phyloP scores from a whole-genome alignment of 2,888 invertebrate species.

The Xylophagus ater region DNA sequence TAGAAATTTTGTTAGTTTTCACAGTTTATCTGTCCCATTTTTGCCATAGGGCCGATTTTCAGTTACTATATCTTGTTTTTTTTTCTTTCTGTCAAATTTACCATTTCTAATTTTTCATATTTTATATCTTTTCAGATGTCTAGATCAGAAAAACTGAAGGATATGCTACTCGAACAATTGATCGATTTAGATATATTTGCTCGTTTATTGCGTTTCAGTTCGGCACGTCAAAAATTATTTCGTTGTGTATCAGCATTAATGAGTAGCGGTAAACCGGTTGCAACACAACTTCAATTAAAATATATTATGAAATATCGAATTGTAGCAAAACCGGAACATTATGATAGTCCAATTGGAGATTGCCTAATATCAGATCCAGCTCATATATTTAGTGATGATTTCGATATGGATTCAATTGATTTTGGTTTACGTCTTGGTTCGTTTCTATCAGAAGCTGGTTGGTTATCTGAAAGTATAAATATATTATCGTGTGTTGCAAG shows the following conservation, averaged over 20 bases:
- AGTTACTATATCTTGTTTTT: too few species aligned
- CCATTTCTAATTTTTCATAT: neutral
- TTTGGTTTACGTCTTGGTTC: slow-evolving; percentile 45
- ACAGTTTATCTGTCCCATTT: too few species aligned
- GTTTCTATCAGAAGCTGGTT: slow-evolving; percentile 82
- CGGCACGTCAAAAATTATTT: slow-evolving; percentile 34
- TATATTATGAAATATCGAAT: slow-evolving; percentile 24
- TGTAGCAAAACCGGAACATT: slow-evolving; percentile 16
- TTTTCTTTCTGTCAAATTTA: slow-evolving; percentile 1
- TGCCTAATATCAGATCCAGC: slow-evolving; percentile 1
- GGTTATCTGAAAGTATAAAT: slow-evolving; percentile 66
- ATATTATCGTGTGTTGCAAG: slow-evolving; percentile 58
- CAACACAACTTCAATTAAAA: slow-evolving; percentile 27
- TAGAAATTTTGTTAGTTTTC: too few species aligned
- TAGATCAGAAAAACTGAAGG: slow-evolving; percentile 25
- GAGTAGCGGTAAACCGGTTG: slow-evolving; percentile 28
- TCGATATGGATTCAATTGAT: slow-evolving; percentile 27
- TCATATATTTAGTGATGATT: slow-evolving; percentile 19
- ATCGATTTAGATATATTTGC: slow-evolving; percentile 32
- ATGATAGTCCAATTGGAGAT: too few species aligned
- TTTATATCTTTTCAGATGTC: slow-evolving; percentile 29
- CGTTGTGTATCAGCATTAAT: slow-evolving; percentile 30
- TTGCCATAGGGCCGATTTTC: too few species aligned
- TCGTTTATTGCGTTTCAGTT: slow-evolving; percentile 30
- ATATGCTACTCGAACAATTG: slow-evolving; percentile 33